phyloP scores from a whole-genome alignment of 2,113 vertebrate species.

The Ctenodactylus gundi region DNA sequence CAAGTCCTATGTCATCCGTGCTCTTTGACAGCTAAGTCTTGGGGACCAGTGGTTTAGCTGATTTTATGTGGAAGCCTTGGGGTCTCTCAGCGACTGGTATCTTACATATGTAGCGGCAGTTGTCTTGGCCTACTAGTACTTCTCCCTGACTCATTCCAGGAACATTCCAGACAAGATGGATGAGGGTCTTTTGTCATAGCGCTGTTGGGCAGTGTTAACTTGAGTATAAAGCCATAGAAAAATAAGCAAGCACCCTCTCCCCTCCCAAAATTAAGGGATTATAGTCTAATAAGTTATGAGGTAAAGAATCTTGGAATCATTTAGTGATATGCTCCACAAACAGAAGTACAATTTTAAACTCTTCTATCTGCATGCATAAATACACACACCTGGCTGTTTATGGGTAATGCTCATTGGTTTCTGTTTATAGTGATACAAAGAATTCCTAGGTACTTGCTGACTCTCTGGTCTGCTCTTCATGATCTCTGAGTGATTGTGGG shows the following conservation, averaged over 20 bases:
- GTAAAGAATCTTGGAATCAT: not conserved
- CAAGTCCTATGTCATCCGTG: rapidly evolving
- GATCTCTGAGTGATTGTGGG: not conserved
- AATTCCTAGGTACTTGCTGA: not conserved
- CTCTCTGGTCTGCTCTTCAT: not conserved
- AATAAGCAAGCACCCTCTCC: not conserved
- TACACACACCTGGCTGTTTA: not conserved
- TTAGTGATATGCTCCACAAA: not conserved
- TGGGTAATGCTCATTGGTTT: rapidly evolving
- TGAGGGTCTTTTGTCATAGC: not conserved
- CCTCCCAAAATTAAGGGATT: not conserved
- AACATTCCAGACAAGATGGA: not conserved
- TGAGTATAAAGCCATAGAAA: not conserved
- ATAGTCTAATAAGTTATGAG: not conserved
- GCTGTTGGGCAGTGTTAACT: not conserved
- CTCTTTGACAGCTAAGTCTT: not conserved
- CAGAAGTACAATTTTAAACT: not conserved
- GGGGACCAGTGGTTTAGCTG: not conserved
- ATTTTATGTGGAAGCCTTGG: not conserved
- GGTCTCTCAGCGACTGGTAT: not conserved
- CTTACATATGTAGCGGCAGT: not conserved
- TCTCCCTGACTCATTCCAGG: not conserved
- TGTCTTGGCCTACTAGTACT: not conserved
- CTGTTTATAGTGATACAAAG: not conserved
- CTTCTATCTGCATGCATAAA: too few relatives aligned